Evolutionary conservation across 2,888 invertebrate species (phyloP), one percentile per base, ranked within the genome.

Genomic region (Atherix ibis): DNA sequence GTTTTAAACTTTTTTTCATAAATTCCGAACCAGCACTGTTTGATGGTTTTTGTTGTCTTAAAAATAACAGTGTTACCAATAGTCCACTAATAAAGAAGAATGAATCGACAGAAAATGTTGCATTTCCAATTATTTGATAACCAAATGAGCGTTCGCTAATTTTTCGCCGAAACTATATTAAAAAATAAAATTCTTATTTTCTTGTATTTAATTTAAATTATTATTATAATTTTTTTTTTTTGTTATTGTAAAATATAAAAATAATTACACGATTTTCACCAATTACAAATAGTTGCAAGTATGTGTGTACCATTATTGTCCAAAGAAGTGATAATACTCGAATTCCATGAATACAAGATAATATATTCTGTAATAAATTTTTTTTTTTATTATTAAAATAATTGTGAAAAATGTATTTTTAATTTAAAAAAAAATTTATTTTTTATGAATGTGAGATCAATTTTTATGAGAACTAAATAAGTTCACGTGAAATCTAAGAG

Each of bases 51-150:
- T 73, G 34, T 25, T 73, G 69, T 46, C 76, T 68, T 46, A 80
- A 66, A 52, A 76, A 82, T 5, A 79, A 65, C 39, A 80, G 65
- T 1, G 81, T 76, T 25, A 82, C 75, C 39, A 83, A 64, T 28
- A 82, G 64, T 4, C 82, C 83, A 78, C 83, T 82, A 44, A 85
- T 81, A 48, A 82, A 83, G 63, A 84, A 85, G 62, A 85, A 85
- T 4, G 82, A 81, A 50, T 85, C 85, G 27, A 85, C 85, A 31
- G 84, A 82, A 53, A 80, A 83, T 5, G 82, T 80, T 2, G 83
- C 85, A 56, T 85, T 85, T 38, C 82, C 79, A 38, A 85, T 75
- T 2, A 82, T 76, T 56, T 85, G 84, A 58, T 81, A 85, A 60
- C 76, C 66, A 54, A 80, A 75, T 46, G 75, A 74, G 36, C 80